These are phyloP conservation scores for Caerostris darwini DNA, from an alignment of 1,140 invertebrate genomes.

Conservation along the genomic window DNA sequence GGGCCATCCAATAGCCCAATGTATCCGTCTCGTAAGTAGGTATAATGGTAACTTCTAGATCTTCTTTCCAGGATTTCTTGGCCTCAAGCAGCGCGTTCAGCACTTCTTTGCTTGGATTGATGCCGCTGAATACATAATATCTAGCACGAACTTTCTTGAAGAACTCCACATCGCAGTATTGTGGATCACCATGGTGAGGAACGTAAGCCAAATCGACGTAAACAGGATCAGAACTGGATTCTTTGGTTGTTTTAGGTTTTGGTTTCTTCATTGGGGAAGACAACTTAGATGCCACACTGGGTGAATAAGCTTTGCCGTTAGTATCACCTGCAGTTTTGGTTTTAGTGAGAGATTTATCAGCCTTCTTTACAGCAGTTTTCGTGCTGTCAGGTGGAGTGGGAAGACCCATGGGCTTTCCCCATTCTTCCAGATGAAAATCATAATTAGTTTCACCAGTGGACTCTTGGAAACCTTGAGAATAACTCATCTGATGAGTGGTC, in stretches of 20 bases:
- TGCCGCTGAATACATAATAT: conserved; percentile 97
- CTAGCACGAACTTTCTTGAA: conserved; percentile 95
- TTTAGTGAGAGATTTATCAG: conserved; percentile 38
- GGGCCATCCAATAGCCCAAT: conserved; percentile 96
- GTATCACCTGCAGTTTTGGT: background rate
- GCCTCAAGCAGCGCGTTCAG: conserved; percentile 97
- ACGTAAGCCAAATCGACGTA: conserved; percentile 98
- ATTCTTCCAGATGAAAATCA: conserved; percentile 86
- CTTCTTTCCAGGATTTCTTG: conserved; percentile 97
- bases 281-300: conserved; percentile 52
- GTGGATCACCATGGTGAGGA: conserved; percentile 96
- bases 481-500: conserved; percentile 37
- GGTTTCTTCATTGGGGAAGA: conserved; percentile 72
- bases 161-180: conserved; percentile 96
- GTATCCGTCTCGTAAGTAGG: conserved; percentile 98
- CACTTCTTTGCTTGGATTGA: conserved; percentile 95
- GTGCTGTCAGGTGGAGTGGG: conserved; percentile 89
- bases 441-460: conserved; percentile 42
- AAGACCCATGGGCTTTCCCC: conserved; percentile 94
- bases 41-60: conserved; percentile 97
- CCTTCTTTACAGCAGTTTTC: conserved; percentile 53
- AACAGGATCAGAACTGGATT: conserved; percentile 85
- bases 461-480: conserved; percentile 66
- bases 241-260: conserved; percentile 58
- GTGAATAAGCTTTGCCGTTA: conserved; percentile 46